These are phyloP conservation scores for Malurus elegans DNA, from an alignment of 2,113 vertebrate species.

Conservation along the genomic window DNA sequence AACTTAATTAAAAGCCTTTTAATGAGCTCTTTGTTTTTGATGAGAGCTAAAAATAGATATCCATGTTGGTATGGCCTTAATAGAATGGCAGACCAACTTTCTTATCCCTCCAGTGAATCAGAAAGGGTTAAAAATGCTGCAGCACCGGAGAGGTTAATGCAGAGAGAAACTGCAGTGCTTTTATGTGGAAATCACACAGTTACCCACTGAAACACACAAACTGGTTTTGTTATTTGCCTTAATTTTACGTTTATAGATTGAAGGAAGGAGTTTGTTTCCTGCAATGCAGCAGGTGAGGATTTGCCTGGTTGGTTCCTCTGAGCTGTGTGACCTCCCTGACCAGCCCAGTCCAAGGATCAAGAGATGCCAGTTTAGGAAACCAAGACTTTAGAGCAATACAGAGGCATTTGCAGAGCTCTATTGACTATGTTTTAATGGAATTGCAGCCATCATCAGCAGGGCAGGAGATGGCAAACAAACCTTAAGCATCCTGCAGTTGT, in stretches of 20 bases:
- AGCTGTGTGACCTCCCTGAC: neutral
- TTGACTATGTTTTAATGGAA: neutral
- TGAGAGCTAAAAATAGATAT: neutral
- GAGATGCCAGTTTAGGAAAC: neutral
- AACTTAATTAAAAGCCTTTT: slow-evolving; percentile 21
- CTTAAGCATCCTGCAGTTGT: neutral
- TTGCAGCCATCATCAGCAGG: neutral
- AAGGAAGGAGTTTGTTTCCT: neutral
- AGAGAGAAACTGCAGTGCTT: neutral
- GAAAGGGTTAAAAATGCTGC: neutral
- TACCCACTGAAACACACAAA: neutral
- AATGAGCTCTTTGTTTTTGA: neutral
- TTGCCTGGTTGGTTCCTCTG: neutral
- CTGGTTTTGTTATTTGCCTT: neutral
- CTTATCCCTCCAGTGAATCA: neutral
- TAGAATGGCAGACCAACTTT: neutral
- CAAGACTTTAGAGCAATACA: neutral
- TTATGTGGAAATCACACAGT: neutral
- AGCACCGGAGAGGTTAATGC: neutral
- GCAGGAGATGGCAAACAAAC: neutral
- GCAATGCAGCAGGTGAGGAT: fast-evolving
- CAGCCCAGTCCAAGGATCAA: neutral
- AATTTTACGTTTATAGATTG: neutral
- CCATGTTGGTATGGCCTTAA: neutral
- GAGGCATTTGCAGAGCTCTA: neutral